Evolutionary conservation across 2,888 invertebrate genomes (phyloP).

Genomic region (Amphipoea lucens): DNA sequence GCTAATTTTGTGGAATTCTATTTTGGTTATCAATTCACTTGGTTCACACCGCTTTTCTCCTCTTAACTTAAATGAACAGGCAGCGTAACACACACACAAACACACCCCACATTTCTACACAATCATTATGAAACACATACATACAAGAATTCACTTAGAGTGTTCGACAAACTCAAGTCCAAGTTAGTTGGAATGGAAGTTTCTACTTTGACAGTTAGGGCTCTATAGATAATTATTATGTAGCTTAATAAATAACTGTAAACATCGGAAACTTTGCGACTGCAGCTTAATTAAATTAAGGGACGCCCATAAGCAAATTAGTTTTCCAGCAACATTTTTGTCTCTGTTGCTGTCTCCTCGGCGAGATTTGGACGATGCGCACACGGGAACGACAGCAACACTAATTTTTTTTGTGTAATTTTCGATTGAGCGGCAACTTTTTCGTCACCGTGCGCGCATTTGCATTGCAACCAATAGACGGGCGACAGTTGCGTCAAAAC

Average conservation of each 20-base stretch:
- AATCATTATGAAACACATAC: not conserved
- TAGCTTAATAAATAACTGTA: conserved; percentile 30
- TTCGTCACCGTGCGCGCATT: no score
- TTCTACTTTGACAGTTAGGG: conserved; percentile 42
- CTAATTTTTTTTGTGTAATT: no score
- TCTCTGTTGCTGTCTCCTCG: no score
- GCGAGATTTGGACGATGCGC: no score
- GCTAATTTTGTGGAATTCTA: conserved; percentile 2
- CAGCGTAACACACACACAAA: not conserved
- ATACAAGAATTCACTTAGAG: conserved; percentile 16
- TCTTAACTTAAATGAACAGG: not conserved
- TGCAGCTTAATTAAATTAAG: conserved; percentile 41
- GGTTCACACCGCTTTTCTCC: not conserved
- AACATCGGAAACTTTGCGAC: conserved; percentile 11
- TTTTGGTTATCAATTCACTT: conserved; percentile 3
- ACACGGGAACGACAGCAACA: no score
- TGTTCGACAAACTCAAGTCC: conserved; percentile 24
- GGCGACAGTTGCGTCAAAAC: no score
- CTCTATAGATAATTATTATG: not conserved
- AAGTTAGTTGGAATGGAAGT: conserved; percentile 38
- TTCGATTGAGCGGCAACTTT: no score
- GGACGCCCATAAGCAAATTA: no score
- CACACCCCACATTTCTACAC: not conserved
- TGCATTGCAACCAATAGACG: no score
- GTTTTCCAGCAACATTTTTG: no score